These are phyloP conservation scores for Tipula confusa DNA, from an alignment of 2,888 invertebrate species.

Conservation along the genomic window DNA sequence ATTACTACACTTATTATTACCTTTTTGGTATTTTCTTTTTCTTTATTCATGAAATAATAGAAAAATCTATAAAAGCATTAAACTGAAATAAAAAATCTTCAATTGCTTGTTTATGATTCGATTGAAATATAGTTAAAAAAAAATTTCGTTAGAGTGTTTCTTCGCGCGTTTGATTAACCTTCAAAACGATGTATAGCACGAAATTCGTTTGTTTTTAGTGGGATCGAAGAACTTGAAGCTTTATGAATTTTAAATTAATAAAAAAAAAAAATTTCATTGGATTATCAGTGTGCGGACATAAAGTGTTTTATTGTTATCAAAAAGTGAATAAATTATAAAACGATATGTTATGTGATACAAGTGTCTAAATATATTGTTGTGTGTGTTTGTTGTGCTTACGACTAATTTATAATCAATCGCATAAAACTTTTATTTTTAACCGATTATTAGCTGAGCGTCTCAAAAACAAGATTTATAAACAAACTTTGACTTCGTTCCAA, in stretches of 20 bases:
- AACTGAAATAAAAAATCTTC: background rate
- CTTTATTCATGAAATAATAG: conserved; percentile 3
- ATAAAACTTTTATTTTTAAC: background rate
- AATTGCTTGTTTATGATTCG: conserved; percentile 3
- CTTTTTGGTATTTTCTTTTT: background rate
- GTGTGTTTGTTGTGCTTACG: too few species aligned
- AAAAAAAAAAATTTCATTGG: background rate
- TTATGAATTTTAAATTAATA: background rate
- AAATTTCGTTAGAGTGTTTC: background rate
- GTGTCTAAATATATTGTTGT: background rate
- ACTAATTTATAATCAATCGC: too few species aligned
- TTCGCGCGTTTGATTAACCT: background rate
- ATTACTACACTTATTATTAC: background rate
- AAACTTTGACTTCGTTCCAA: background rate
- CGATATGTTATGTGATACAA: background rate
- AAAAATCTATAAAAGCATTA: conserved; percentile 25
- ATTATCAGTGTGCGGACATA: background rate
- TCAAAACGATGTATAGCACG: background rate
- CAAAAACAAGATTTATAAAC: background rate
- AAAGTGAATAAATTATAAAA: conserved; percentile 3
- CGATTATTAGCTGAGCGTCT: background rate
- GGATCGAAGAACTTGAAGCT: background rate
- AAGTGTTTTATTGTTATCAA: background rate
- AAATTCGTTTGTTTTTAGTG: background rate
- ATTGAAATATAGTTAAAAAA: conserved; percentile 5